Evolutionary conservation across 2,888 invertebrate species (phyloP).

Genomic region (Pyrocoelia pectoralis): DNA sequence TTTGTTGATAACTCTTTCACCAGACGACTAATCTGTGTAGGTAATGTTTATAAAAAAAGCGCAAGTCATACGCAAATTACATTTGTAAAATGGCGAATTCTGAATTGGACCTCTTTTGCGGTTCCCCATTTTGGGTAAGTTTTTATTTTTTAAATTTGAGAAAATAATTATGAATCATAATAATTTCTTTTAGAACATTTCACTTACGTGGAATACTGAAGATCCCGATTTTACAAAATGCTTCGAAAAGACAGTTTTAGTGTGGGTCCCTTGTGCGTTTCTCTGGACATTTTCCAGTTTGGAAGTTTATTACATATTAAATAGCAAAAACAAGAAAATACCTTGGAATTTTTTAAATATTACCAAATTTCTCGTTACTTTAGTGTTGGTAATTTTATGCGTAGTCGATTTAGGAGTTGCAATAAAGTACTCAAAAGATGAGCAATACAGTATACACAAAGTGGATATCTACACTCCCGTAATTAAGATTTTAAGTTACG

Average conservation of each 20-base stretch:
- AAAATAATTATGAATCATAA: not conserved
- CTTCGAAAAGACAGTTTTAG: conserved; percentile 88
- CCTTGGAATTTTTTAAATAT: conserved; percentile 80
- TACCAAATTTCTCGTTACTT: conserved; percentile 72
- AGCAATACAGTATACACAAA: conserved; percentile 65
- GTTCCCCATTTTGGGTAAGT: conserved; percentile 83
- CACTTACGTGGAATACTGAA: conserved; percentile 80
- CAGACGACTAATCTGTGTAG: not conserved
- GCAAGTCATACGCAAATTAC: conserved; percentile 31
- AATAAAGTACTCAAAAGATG: conserved; percentile 42
- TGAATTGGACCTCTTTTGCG: conserved; percentile 80
- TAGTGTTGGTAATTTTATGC: conserved; percentile 71
- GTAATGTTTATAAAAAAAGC: not conserved
- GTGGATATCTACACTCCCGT: conserved; percentile 82
- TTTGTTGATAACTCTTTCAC: not conserved
- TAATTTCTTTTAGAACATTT: conserved; percentile 71
- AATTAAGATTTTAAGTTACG: conserved; percentile 81
- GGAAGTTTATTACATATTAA: conserved; percentile 77
- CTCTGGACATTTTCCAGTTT: conserved; percentile 80
- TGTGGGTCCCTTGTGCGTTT: conserved; percentile 89
- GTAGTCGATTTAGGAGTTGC: conserved; percentile 69
- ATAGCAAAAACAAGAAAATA: conserved; percentile 79
- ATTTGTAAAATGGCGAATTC: conserved; percentile 61
- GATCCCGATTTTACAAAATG: conserved; percentile 87
- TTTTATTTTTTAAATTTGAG: conserved; percentile 17